Base-by-base conservation (phyloP, 2,113 vertebrate species). In the Spizaetus ornatus region DNA sequence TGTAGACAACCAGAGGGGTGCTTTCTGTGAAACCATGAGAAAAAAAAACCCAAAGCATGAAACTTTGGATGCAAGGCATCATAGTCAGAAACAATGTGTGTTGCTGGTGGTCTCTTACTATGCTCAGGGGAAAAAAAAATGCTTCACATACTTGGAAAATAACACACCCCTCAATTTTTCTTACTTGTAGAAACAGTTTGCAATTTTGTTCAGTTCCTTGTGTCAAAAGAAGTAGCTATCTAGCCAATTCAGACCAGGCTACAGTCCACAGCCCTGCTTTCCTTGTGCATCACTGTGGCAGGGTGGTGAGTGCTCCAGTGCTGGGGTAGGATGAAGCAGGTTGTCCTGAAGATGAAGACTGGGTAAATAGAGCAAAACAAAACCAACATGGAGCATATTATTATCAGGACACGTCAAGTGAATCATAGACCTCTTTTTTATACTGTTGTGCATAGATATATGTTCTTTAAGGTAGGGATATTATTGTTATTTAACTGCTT, bases 41-140 rank as follows among this genome's bases (percentile, higher is more conserved):
- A 42, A 65, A 62, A 70, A 43, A 58, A 26, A 0, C 11, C 25
- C 21, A 40, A 77, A 50, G 20, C 10, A 13, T 31, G 45, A 66
- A 74, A 66, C 15, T 47, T 67, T 7, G 11, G 2, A 13, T 66
- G 18, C 53, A 73, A 72, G 16, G 38, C 47, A 11, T 56, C 63
- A n/a, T 70, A 23, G 17, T 34, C 36, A 85, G 36, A 47, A 55
- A n/a, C 17, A n/a, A 13, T 56, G 31, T 11, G 6, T 50, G 5
- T 29, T 82, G 10, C 43, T 76, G 22, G 14, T 40, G 5, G 12
- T 53, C 8, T 77, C 32, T 77, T 73, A 34, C 20, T 42, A n/a
- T 0, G 2, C 14, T 78, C 16, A 40, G 4, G 9, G 20, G 4
- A 1, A 4, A 71, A 81, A 23, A 86, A 73, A 38, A 16, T 3